Evolutionary conservation across 1,140 invertebrate genomes (phyloP), one percentile per base, ranked within the genome.

Genomic region (Halictus rubicundus): DNA sequence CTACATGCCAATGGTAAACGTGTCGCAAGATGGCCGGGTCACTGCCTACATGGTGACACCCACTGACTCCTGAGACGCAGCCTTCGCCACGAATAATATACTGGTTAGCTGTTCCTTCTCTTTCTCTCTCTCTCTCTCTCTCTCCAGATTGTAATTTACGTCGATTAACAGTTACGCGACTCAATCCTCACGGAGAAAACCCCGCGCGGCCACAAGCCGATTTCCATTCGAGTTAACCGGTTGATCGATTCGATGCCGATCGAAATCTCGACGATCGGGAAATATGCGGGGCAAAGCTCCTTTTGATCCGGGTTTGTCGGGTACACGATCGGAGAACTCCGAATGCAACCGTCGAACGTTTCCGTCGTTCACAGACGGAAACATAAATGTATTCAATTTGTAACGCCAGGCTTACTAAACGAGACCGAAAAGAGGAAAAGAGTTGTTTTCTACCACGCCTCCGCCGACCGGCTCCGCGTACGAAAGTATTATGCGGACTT

Each of bases 41-140:
- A 84, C 88, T 89, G 81, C 89, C 89, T 89, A 90, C 89, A 84
- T 88, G 70, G 59, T 68, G 76, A 89, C 88, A 87, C 89, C 89
- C 87, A 88, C 89, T 46, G 82, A 63, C 59, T 37, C 71, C 32
- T 64, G 16, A 46, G 65, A 59, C 60, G 52, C 78, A 74, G 83
- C 84, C 76, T 74, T 77, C 54, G 60, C 10, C 32, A 57, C 63
- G 68, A 71, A 63, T 57, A 57, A n/a, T 57, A 57, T 60, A 63
- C 60, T 39, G 54, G 46, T 52, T 57, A 49, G 16, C 49, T 54
- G 23, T 39, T 68, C 60, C 12, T 7, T 19, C 60, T 63, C 25
- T 19, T 16, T 32, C 14, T 27, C 60, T 37, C 12, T 19, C 60
- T 4, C 27, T 16, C 27, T 19, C 60, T 19, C 60, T 63, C 49